phyloP scores from a whole-genome alignment of 2,113 vertebrate genomes.

The Calyptommatus sinebrachiatus region DNA sequence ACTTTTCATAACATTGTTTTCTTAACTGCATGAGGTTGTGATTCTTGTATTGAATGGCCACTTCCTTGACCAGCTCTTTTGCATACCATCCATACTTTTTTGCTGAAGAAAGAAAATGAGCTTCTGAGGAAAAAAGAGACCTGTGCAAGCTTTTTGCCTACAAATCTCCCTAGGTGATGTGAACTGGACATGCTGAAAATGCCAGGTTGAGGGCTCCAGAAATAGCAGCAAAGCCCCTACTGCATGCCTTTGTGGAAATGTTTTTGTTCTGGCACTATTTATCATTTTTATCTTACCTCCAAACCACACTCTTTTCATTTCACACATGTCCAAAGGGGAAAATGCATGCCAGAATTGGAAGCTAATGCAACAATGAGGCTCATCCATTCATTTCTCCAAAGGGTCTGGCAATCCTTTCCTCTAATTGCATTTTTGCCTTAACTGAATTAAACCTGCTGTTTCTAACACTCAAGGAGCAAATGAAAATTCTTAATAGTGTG shows the following conservation, averaged over 20 bases:
- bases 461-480: slow-evolving; percentile 43
- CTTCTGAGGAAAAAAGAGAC: neutral
- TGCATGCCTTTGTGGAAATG: neutral
- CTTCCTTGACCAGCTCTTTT: no score
- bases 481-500: slow-evolving; percentile 27
- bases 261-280: slow-evolving; percentile 7
- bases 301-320: slow-evolving; percentile 23
- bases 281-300: slow-evolving; percentile 15
- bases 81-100: no score
- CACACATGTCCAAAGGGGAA: slow-evolving; percentile 23
- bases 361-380: slow-evolving; percentile 30
- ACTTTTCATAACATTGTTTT: neutral
- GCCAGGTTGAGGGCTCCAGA: neutral
- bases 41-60: no score
- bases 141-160: neutral
- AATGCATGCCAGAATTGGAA: slow-evolving; percentile 20
- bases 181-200: neutral
- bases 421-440: slow-evolving; percentile 34
- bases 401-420: slow-evolving; percentile 10
- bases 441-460: slow-evolving; percentile 28
- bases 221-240: neutral
- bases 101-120: no score
- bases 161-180: neutral
- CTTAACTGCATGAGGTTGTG: no score
- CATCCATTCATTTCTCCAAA: slow-evolving; percentile 33